Conservation (phyloP, 2,888 invertebrate species). For the Sclerodermus sp. region DNA sequence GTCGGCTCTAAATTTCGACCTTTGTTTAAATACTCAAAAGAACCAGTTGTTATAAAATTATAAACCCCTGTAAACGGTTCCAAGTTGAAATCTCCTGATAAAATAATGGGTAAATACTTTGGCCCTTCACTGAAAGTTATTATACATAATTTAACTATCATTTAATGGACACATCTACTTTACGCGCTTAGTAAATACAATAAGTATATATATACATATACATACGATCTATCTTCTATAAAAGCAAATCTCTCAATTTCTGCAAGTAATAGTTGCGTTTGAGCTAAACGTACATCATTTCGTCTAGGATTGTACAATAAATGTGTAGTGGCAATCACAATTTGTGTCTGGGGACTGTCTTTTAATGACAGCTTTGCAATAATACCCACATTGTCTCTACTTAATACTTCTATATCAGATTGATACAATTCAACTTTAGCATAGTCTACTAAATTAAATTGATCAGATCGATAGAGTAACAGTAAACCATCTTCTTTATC, state of each 20-base stretch:
- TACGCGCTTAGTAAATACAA: too few species aligned
- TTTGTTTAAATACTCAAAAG: slow-evolving; percentile 59
- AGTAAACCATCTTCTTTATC: slow-evolving; percentile 86
- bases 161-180: neutral
- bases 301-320: slow-evolving; percentile 88
- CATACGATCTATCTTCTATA: slow-evolving; percentile 46
- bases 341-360: slow-evolving; percentile 57
- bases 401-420: slow-evolving; percentile 67
- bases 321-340: slow-evolving; percentile 92
- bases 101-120: slow-evolving; percentile 74
- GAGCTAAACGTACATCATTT: slow-evolving; percentile 87
- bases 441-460: slow-evolving; percentile 69
- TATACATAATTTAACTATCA: too few species aligned
- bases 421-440: slow-evolving; percentile 72
- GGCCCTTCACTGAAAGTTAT: slow-evolving; percentile 29
- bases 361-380: slow-evolving; percentile 73
- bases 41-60: slow-evolving; percentile 68
- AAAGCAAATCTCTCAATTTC: slow-evolving; percentile 81
- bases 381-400: slow-evolving; percentile 87
- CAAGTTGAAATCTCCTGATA: slow-evolving; percentile 94
- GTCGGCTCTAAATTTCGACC: slow-evolving; percentile 57
- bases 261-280: slow-evolving; percentile 79
- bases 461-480: slow-evolving; percentile 73
- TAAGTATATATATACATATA: too few species aligned
- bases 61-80: slow-evolving; percentile 74